Base-by-base conservation (phyloP, 2,888 invertebrate species). In the Caenorhabditis becei region DNA sequence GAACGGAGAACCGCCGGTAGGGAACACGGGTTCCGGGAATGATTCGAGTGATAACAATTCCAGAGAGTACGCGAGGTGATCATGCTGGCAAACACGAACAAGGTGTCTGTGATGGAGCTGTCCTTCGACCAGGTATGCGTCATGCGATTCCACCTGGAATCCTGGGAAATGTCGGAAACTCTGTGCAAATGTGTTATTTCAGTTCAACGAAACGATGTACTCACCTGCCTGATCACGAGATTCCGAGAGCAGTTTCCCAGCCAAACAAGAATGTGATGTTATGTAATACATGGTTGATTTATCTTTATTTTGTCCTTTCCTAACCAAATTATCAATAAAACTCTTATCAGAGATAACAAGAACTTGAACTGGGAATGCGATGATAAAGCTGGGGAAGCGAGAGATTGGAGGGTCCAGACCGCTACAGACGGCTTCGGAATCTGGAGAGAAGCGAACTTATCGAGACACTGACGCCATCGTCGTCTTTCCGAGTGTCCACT, bases 1-100 rank as follows among this genome's bases (percentile, higher is more conserved):
- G 51, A 81, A 81, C 49, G 81, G 81, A 41, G 59, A 75, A 16
- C 81, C 81, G 63, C 81, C 81, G 72, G 81, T 81, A n/a, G n/a
- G n/a, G n/a, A n/a, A n/a, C n/a, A n/a, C n/a, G n/a, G n/a, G n/a
- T n/a, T n/a, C n/a, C n/a, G n/a, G n/a, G n/a, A n/a, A n/a, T n/a
- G n/a, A n/a, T n/a, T n/a, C n/a, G 8, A 51, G 77, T 18, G 1
- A 20, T 49, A 24, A 16, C 24, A 14, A 71, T 80, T 80, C 28
- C 80, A 80, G 80, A 61, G 74, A 67, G 71, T 80, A 18, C 80
- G 80, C 35, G 80, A 80, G 59, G 80, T 80, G 16, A 81, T 77
- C 16, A 71, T 63, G 51, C 24, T 77, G 37, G 53, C 75, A 5
- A 32, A 37, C 18, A 56, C 51, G 7, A 81, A 81, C 54, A 81